These are phyloP conservation scores for Enteromius viviparus DNA, from an alignment of 2,797 vertebrate genomes.

Conservation along the genomic window DNA sequence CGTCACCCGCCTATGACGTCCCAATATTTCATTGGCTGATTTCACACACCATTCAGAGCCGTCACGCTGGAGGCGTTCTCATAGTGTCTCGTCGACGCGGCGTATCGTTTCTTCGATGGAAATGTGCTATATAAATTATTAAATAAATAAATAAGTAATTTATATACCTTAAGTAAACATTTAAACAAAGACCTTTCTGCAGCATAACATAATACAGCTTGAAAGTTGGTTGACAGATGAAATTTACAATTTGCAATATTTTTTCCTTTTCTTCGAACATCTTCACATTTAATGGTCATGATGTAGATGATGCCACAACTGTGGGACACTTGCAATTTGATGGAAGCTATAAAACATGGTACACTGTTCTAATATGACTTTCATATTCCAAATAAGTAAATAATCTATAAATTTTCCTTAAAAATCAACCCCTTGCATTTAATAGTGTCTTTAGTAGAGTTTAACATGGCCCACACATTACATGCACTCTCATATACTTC, in stretches of 20 bases:
- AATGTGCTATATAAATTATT: too few species aligned
- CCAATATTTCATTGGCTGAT: too few species aligned
- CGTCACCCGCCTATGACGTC: too few species aligned
- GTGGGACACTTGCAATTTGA: not conserved
- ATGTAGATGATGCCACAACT: not conserved
- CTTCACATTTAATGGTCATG: too few species aligned
- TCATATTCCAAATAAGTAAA: not conserved
- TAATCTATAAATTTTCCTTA: not conserved
- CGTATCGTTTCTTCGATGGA: too few species aligned
- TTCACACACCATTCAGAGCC: too few species aligned
- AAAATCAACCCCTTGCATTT: not conserved
- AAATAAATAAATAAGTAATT: too few species aligned
- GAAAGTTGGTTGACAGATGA: not conserved
- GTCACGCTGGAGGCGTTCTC: too few species aligned
- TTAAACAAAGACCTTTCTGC: not conserved
- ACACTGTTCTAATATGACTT: not conserved
- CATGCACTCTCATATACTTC: constrained; percentile 2
- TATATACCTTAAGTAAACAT: not conserved
- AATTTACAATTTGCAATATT: too few species aligned
- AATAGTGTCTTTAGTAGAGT: constrained; percentile 31
- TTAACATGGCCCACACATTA: constrained; percentile 17
- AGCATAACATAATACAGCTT: not conserved
- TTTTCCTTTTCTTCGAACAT: too few species aligned
- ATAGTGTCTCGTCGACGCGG: too few species aligned
- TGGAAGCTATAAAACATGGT: not conserved